phyloP scores from a whole-genome alignment of 2,797 vertebrate genomes.

The Chiroxiphia lanceolata region DNA sequence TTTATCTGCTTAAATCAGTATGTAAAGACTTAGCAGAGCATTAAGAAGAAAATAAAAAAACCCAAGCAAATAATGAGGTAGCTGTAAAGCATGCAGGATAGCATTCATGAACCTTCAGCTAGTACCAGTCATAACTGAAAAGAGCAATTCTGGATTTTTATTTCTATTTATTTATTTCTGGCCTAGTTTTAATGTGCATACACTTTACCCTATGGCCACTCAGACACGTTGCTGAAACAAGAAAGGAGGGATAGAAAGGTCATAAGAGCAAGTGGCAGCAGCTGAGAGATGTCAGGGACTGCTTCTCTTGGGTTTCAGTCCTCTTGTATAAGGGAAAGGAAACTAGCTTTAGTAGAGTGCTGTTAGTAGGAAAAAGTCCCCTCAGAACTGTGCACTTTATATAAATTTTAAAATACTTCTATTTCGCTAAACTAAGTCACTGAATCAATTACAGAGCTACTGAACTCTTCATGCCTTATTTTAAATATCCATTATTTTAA shows the following conservation, averaged over 20 bases:
- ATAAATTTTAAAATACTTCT: not conserved
- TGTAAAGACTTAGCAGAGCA: not conserved
- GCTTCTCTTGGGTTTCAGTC: not conserved
- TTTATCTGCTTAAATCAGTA: not conserved
- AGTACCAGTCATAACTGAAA: accelerated
- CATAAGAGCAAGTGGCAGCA: not conserved
- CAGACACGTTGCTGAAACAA: not conserved
- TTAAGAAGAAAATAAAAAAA: not conserved
- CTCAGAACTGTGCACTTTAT: not conserved
- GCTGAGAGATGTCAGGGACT: not conserved
- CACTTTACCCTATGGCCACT: not conserved
- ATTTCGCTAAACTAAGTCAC: not conserved
- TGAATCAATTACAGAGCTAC: not conserved
- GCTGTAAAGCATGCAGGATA: not conserved
- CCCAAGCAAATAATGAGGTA: not conserved
- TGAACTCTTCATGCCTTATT: not conserved
- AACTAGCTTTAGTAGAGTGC: not conserved
- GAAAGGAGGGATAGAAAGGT: accelerated
- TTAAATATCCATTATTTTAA: not conserved
- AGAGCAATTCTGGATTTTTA: not conserved
- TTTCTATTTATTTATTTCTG: not conserved
- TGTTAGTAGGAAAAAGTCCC: not conserved
- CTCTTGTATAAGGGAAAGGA: not conserved
- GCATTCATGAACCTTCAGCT: not conserved
- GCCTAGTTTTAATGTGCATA: not conserved